Evolutionary conservation across 2,797 vertebrate species (phyloP).

Genomic region (Urosaurus nigricauda): DNA sequence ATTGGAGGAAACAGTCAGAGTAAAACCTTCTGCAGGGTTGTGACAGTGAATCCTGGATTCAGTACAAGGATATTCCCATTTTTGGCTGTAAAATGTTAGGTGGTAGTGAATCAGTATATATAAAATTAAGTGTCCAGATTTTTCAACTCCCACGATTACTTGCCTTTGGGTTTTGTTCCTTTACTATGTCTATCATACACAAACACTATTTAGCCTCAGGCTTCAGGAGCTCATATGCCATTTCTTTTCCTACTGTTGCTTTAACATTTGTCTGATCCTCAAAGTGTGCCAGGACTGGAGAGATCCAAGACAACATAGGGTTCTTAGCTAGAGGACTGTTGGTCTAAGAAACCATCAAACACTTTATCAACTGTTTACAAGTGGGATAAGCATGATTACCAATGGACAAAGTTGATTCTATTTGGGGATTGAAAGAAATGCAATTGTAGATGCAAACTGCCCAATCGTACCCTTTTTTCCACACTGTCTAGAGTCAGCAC

Average conservation of each 20-base stretch:
- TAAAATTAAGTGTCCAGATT: neutral
- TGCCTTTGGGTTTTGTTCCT: neutral
- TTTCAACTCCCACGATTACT: neutral
- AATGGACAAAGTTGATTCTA: neutral
- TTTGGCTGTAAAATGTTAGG: neutral
- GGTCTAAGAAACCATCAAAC: neutral
- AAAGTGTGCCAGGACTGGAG: neutral
- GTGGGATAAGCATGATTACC: neutral
- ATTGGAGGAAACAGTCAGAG: too few species aligned
- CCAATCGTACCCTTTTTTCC: neutral
- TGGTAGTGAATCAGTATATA: neutral
- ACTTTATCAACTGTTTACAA: neutral
- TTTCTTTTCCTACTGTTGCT: neutral
- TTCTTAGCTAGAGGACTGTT: neutral
- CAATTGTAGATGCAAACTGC: neutral
- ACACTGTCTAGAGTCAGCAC: neutral
- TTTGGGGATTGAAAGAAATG: neutral
- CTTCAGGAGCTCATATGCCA: neutral
- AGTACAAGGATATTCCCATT: neutral
- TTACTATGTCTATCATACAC: neutral
- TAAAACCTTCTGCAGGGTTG: neutral
- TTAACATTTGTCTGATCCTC: neutral
- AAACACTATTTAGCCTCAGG: neutral
- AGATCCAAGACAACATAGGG: neutral
- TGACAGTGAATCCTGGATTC: neutral